These are phyloP conservation scores for Anthonomus grandis DNA, from an alignment of 1,140 invertebrate species.

Conservation along the genomic window DNA sequence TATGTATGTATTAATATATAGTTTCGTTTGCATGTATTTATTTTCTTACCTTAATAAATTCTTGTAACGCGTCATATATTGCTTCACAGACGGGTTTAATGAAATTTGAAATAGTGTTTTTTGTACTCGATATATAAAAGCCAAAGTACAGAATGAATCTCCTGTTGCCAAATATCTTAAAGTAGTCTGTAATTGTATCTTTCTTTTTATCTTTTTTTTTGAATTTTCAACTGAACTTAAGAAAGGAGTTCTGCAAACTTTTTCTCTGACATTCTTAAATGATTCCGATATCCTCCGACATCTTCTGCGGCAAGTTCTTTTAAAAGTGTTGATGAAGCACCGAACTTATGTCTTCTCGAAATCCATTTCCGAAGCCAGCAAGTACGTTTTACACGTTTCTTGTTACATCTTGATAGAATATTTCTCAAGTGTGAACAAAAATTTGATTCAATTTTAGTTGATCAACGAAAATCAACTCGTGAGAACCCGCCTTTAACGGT, in stretches of 20 bases:
- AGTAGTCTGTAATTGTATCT: conserved; percentile 40
- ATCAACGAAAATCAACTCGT: too few relatives aligned
- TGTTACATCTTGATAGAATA: too few relatives aligned
- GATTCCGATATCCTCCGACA: conserved; percentile 31
- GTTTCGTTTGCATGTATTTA: too few relatives aligned
- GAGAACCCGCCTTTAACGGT: too few relatives aligned
- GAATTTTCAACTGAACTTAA: conserved; percentile 31
- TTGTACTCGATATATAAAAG: conserved; percentile 26
- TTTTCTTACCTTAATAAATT: conserved; percentile 34
- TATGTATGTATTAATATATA: too few relatives aligned
- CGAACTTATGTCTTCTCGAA: conserved; percentile 30
- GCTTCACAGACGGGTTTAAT: conserved; percentile 21
- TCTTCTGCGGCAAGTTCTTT: conserved; percentile 33
- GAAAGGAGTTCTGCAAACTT: conserved; percentile 31
- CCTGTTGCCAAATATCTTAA: conserved; percentile 38
- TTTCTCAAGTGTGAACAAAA: too few relatives aligned
- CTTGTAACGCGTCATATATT: conserved; percentile 31
- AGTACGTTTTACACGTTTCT: conserved; percentile 31
- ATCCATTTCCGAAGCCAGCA: conserved; percentile 34
- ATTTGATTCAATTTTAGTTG: too few relatives aligned
- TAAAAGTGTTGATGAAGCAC: conserved; percentile 28
- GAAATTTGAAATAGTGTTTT: conserved; percentile 35
- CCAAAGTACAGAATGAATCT: conserved; percentile 21
- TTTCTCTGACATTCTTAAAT: conserved; percentile 34
- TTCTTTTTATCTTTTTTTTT: conserved; percentile 39